Percentiles rank a stretch among this genome's conserved stretches.
Evolutionary conservation across 1,140 invertebrate genomes (phyloP).

Genomic region (Orchesella cincta): DNA sequence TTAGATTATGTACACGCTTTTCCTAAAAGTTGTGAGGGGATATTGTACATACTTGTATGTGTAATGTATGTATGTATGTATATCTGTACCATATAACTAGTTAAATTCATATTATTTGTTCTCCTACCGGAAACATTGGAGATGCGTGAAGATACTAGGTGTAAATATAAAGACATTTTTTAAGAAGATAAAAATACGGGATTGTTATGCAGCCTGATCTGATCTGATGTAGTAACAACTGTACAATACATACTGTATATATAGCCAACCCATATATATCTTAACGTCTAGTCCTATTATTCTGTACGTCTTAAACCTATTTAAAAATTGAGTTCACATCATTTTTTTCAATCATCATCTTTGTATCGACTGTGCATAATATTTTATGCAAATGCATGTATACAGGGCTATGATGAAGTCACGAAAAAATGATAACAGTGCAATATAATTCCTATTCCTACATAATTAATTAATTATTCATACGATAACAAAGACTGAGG

Average conservation of each 20-base stretch:
- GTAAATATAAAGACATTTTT: not conserved
- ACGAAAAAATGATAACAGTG: not conserved
- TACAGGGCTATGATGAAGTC: not conserved
- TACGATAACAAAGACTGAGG: constrained; percentile 10
- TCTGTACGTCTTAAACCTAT: not conserved
- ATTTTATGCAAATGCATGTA: no score
- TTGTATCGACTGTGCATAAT: not conserved
- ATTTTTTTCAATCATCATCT: not conserved
- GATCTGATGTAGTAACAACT: not conserved
- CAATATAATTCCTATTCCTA: not conserved
- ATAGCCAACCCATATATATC: not conserved
- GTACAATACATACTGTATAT: constrained; percentile 12
- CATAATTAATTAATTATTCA: not conserved
- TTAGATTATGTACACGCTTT: no score
- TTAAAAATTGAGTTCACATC: constrained; percentile 25
- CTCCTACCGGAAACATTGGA: not conserved
- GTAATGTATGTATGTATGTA: no score
- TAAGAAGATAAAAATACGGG: constrained; percentile 18
- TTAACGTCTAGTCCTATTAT: not conserved
- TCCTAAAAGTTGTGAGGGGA: not conserved
- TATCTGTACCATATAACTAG: not conserved
- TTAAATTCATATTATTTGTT: not conserved
- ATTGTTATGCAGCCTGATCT: not conserved
- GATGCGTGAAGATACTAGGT: not conserved
- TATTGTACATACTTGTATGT: no score